phyloP scores from a whole-genome alignment of 2,888 invertebrate species.

The Mamestra brassicae region DNA sequence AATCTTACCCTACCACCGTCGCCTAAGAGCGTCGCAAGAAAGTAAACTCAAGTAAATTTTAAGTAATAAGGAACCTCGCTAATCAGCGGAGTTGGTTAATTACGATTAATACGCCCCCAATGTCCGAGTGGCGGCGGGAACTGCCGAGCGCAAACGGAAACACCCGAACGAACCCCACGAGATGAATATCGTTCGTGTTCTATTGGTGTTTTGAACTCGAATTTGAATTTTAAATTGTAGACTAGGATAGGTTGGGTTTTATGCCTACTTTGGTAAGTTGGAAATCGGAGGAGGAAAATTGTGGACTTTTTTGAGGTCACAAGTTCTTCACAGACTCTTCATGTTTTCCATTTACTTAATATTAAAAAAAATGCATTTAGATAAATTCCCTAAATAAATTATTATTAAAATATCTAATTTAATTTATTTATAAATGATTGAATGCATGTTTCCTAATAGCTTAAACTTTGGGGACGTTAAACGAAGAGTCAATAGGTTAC shows the following conservation, averaged over 20 bases:
- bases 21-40: constrained; percentile 81
- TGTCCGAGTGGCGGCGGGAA: constrained; percentile 64
- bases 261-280: constrained; percentile 33
- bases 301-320: no score
- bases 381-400: no score
- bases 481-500: no score
- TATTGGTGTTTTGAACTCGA: constrained; percentile 58
- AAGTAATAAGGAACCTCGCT: constrained; percentile 86
- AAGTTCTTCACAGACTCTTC: no score
- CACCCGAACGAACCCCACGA: constrained; percentile 47
- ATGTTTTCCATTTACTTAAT: no score
- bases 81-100: constrained; percentile 81
- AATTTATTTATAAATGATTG: no score
- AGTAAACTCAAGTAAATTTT: constrained; percentile 84
- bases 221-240: constrained; percentile 59
- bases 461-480: no score
- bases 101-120: constrained; percentile 81
- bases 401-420: no score
- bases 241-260: constrained; percentile 5
- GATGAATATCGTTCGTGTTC: constrained; percentile 55
- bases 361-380: no score
- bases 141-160: constrained; percentile 51
- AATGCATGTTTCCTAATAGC: no score
- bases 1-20: constrained; percentile 63
- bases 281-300: no score